Conservation (phyloP, 2,113 vertebrate genomes). For the Gasterosteus aculeatus region DNA sequence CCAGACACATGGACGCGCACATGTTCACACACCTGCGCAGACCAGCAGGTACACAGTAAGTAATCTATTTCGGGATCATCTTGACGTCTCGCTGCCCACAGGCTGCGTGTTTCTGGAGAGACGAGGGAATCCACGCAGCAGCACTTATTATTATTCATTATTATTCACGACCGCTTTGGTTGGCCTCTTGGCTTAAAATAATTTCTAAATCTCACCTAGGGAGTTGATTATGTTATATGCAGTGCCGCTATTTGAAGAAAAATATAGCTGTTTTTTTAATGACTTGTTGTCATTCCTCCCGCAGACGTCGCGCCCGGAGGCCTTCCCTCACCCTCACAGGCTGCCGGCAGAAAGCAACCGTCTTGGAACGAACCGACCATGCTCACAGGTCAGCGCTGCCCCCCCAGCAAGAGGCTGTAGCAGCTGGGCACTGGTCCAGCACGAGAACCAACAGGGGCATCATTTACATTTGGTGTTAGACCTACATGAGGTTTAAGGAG, state of each 20-base stretch:
- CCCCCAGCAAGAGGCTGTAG: neutral
- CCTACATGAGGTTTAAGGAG: neutral
- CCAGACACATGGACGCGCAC: constrained; percentile 37
- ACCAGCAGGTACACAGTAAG: constrained; percentile 27
- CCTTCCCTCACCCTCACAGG: constrained; percentile 84
- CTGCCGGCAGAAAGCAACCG: constrained; percentile 77
- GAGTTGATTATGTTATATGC: neutral
- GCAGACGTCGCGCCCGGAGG: constrained; percentile 83
- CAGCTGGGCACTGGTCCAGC: neutral
- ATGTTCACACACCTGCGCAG: constrained; percentile 30
- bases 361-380: constrained; percentile 80
- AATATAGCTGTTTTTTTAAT: neutral
- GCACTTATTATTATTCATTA: too few relatives aligned
- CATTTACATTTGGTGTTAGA: neutral
- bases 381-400: constrained; percentile 81
- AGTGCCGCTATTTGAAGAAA: neutral
- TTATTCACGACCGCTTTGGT: neutral
- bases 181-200: neutral
- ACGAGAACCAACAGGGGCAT: neutral
- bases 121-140: too few relatives aligned
- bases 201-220: neutral
- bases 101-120: constrained; percentile 27
- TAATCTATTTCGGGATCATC: constrained; percentile 65
- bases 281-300: constrained; percentile 44
- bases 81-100: constrained; percentile 46